Percentiles rank a stretch among this genome's conserved stretches.
phyloP scores from a whole-genome alignment of 2,888 invertebrate genomes.

The Gisinianus flammeolus region DNA sequence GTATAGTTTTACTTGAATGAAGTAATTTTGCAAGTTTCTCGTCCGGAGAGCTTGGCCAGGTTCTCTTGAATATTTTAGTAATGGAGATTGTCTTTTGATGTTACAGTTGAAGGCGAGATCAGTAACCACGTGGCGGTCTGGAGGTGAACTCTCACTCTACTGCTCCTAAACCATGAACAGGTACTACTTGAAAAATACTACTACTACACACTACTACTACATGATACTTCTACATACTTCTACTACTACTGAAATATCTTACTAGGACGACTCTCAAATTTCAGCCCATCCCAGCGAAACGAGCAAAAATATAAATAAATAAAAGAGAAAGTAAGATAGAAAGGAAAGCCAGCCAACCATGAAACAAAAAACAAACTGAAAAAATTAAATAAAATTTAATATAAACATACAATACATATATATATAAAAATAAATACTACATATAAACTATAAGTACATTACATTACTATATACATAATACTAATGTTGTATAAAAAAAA shows the following conservation, averaged over 20 bases:
- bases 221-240: neutral
- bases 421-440: no score
- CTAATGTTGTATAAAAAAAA: no score
- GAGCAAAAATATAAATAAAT: no score
- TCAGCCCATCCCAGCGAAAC: no score
- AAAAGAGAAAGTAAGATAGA: neutral
- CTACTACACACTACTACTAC: neutral
- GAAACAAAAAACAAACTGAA: no score
- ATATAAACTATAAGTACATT: no score
- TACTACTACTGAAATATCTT: neutral
- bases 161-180: conserved; percentile 54
- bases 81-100: conserved; percentile 38
- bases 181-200: neutral
- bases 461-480: no score
- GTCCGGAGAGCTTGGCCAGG: conserved; percentile 6
- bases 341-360: neutral
- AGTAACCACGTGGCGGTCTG: conserved; percentile 59
- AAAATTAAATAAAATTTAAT: no score
- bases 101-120: conserved; percentile 59
- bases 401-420: no score
- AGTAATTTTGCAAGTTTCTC: conserved; percentile 17
- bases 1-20: neutral
- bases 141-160: conserved; percentile 59
- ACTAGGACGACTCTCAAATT: neutral
- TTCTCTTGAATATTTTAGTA: conserved; percentile 36